Base-by-base conservation (phyloP, 2,113 vertebrate species). In the Ctenomys sociabilis region DNA sequence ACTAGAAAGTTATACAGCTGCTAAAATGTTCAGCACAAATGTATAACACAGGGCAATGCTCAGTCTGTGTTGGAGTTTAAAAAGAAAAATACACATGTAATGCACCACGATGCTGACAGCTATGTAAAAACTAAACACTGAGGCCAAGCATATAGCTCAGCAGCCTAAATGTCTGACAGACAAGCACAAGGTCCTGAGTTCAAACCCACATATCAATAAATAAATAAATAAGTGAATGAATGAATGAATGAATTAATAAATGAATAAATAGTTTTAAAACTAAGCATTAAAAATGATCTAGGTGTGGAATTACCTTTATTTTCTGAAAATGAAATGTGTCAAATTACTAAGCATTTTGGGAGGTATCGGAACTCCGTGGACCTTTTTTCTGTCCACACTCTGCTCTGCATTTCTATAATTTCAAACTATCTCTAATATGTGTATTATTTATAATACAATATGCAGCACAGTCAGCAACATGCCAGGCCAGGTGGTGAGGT, bases 21-120 rank as follows among this genome's bases (percentile, higher is more conserved):
- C 77, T 75, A 35, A 96, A 93, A 49, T 70, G 19, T 90, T 77
- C 92, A 61, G 26, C 14, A 75, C 9, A 81, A 75, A 88, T 82
- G n/a, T 73, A 11, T n/a, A 49, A 59, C 35, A 68, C n/a, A 2
- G 8, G 13, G 21, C 37, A 81, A 68, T 66, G 21, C 8, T 32
- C 57, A 14, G 49, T 30, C 57, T 86, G 37, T 61, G 21, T 90
- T 83, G 64, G 49, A 10, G 49, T 78, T 78, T 57, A 12, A 35
- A 37, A 45, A 81, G 17, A 22, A 35, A n/a, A 89, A 54, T 28
- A 3, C 32, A 52, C 86, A 66, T 5, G 64, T 9, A 45, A 61
- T 49, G 3, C 13, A 54, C 26, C 68, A 22, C 37, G 8, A 61
- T 43, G 35, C 26, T 85, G 43, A 32, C 32, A 24, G 43, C 26